Base-by-base conservation (phyloP, 2,113 vertebrate genomes). In the Sapajus apella region DNA sequence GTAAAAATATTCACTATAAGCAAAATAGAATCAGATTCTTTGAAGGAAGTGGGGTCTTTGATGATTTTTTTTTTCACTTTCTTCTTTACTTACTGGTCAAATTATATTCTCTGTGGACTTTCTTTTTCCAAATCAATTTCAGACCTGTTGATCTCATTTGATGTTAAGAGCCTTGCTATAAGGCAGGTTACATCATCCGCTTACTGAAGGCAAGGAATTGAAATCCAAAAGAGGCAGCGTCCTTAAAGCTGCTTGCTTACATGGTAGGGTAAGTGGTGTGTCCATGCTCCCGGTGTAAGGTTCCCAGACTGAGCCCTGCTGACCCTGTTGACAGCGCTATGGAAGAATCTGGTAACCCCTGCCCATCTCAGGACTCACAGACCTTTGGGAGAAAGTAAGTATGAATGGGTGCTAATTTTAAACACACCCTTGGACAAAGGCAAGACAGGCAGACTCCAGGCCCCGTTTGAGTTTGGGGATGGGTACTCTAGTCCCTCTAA, bases 281-380 rank as follows among this genome's bases (percentile, higher is more conserved):
- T 16, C 0, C 47, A 10, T 1, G 1, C 40, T 30, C 14, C 52
- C 16, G 0, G n/a, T 27, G 9, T 12, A 6, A 23, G 50, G 43
- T 12, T 0, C 25, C 14, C 70, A 14, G 0, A 50, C 72, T 18
- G n/a, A 25, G 23, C 8, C 25, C 52, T 12, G 8, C 1, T n/a
- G 0, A 13, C 40, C 14, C 23, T 17, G 5, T 20, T 3, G 8
- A n/a, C 1, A 17, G 16, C 45, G 32, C 30, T 32, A 0, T 9
- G 37, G 18, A 66, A 27, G 23, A 9, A 20, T 4, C 40, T 9
- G 76, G 6, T 20, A 2, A 13, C 1, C 1, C 20, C 55, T 66
- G 32, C 1, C 1, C 32, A 10, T 66, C 5, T 20, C 32, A 58
- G 3, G 9, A 58, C 32, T 17, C 30, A n/a, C 18, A 58, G 13